A percentile compares a stretch with the other conserved stretches of the same genome.
Evolutionary conservation across 2,888 invertebrate species (phyloP).

Genomic region (Rhamnusium bicolor): DNA sequence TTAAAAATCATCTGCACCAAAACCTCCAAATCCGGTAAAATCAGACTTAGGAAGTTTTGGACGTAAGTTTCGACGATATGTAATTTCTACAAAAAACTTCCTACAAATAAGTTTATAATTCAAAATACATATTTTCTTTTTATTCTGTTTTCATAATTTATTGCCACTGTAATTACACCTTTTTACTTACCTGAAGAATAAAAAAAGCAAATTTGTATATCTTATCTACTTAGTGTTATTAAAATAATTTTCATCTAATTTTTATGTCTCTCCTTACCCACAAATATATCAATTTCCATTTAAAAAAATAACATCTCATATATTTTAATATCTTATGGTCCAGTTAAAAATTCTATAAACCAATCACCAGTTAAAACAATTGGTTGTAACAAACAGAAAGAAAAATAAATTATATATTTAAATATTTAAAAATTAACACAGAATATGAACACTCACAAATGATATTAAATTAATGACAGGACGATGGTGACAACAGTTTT

Average conservation of each 20-base stretch:
- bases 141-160: too few species aligned
- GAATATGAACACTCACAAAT: too few species aligned
- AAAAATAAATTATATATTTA: too few species aligned
- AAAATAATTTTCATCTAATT: slow-evolving; percentile 22
- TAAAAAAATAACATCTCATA: slow-evolving; percentile 18
- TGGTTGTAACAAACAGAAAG: slow-evolving; percentile 12
- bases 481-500: too few species aligned
- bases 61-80: too few species aligned
- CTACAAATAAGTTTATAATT: too few species aligned
- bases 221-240: slow-evolving; percentile 1
- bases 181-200: slow-evolving; percentile 5
- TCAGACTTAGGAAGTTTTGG: too few species aligned
- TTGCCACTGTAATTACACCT: slow-evolving; percentile 28
- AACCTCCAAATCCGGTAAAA: too few species aligned
- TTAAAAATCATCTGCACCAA: too few species aligned
- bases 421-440: too few species aligned
- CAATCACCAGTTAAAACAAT: slow-evolving; percentile 12
- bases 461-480: too few species aligned
- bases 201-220: slow-evolving; percentile 28
- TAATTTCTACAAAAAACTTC: too few species aligned
- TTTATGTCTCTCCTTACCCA: not conserved
- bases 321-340: slow-evolving; percentile 22
- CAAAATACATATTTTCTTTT: not conserved
- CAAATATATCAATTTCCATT: slow-evolving; percentile 4
- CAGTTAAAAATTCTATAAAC: slow-evolving; percentile 15